Evolutionary conservation across 2,113 vertebrate species (phyloP), one percentile per base, ranked within the genome.

Genomic region (Leptobrachium leishanense): DNA sequence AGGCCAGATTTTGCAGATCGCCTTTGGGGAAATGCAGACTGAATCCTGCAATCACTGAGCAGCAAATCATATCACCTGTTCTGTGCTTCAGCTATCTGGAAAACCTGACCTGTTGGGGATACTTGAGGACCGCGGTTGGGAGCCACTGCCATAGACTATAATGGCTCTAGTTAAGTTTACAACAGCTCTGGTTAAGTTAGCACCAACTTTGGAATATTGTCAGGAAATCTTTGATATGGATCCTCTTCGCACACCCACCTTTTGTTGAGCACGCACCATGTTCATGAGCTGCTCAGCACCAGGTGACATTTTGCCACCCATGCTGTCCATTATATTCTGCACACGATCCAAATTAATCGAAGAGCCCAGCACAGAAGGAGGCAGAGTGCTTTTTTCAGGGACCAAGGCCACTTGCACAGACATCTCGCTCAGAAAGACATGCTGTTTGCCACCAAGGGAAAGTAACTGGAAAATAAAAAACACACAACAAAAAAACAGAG

Each of bases 201-300:
- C 20, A 31, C 20, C 20, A 31, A 31, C 20, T 31, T 31, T 31
- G 20, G 20, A 31, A 31, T 31, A 31, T 31, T 31, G 20, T 31
- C 20, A 31, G 20, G 20, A 31, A 31, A 31, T 31, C 20, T 31
- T 31, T 31, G 20, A 31, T 31, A 15, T 2, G 10, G 13, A 3
- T 11, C 13, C 55, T 59, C 55, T 31, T 31, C 20, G 43, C 57
- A 5, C 0, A 12, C 83, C 85, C 69, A 97, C 98, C 83, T 95
- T 94, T 85, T 98, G 97, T 87, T 99, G 98, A 81, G 90, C 88
- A 6, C 93, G 89, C 54, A 98, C 94, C 96, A 98, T 95, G 43
- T 94, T 92, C 94, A 98, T 94, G 39, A 98, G 89, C 20, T 95
- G 94, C 87, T 96, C 96, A 54, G 98, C 96, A n/a, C 95, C 96